Evolutionary conservation across 1,140 invertebrate species (phyloP), one percentile per base, ranked within the genome.

Genomic region (Brachionus asplanchnoidis): DNA sequence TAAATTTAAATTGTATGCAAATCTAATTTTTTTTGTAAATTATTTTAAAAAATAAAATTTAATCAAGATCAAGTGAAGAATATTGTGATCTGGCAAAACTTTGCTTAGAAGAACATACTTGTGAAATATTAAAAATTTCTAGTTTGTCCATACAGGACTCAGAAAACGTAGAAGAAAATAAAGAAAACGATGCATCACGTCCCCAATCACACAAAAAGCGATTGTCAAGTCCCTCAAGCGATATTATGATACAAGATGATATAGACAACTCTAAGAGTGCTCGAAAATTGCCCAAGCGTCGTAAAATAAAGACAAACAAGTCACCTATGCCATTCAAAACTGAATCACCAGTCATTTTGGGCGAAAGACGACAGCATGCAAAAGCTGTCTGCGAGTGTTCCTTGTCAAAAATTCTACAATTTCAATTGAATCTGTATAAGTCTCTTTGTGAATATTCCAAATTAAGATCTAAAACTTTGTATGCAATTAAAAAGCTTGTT

Each of bases 1-100:
- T 3, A 50, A 26, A 26, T 77, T 77, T 9, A 50, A 77, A 77
- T 23, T 50, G 42, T 77, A 77, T 26, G 3, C 14, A 17, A 70
- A n/a, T 12, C 36, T n/a, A n/a, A n/a, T 75, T 44, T 42, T 26
- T 23, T 46, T 0, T 6, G 6, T 6, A 36, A 20, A 42, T 46
- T 7, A 17, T 75, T 75, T 42, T 46, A n/a, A 70, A n/a, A 70
- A 32, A 11, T 36, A 36, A 32, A 70, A 32, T 70, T 32, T 17
- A 36, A 46, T 65, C 56, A 9, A 77, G 73, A 77, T 20, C 42
- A 14, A 50, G 73, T 77, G 42, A 77, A 77, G 73, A 77, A 26
- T 77, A 77, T 50, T 46, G 42, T 50, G 20, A 46, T 20, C 12
- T 50, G 46, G 73, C 73, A 14, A 50, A 28, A 23, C n/a, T 46